Base-by-base conservation (phyloP, 2,113 vertebrate species). In the Callorhinus ursinus region DNA sequence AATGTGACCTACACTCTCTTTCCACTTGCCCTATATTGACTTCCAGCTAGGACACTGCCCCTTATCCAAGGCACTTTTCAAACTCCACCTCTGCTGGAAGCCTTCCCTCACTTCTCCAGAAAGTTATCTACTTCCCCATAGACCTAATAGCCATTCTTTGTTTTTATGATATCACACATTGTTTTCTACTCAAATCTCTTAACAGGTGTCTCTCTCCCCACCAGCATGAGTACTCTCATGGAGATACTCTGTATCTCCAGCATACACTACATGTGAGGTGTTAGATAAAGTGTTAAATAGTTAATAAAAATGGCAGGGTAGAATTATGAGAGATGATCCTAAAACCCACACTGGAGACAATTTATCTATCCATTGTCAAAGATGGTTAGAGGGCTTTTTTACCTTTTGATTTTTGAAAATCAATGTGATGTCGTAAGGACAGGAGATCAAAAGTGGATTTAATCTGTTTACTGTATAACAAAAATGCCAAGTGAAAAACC, bases 371-470 rank as follows among this genome's bases (percentile, higher is more conserved):
- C 39, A 26, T 81, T 86, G 88, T 12, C 87, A 93, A 92, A 49
- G 83, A 61, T 9, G 6, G 12, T 65, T 42, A 80, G 57, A 28
- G 18, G 16, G 39, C 42, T 18, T 69, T 84, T 74, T 72, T 16
- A 59, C 9, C 14, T 94, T 65, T 57, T 71, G 55, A 72, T 53
- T 55, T 86, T 77, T 65, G 91, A 77, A 91, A 93, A 83, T 39
- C 24, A 39, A 88, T 51, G 31, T 16, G 26, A 49, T 36, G 69
- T 80, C 15, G n/a, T 77, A 72, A 0, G 2, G 65, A 89, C 15
- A 57, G 84, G 77, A 93, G 63, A 53, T 74, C 26, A 36, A 90
- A 97, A 46, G 31, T 16, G 65, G 71, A 65, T 96, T 77, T 88
- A 63, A 72, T 93, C 59, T 96, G 74, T 74, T 63, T 57, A 57